Evolutionary conservation across 35 echinoderm and acorn worm genomes (phyloP), one percentile per base, ranked within the genome.

Genomic region (Strongylocentrotus purpuratus): DNA sequence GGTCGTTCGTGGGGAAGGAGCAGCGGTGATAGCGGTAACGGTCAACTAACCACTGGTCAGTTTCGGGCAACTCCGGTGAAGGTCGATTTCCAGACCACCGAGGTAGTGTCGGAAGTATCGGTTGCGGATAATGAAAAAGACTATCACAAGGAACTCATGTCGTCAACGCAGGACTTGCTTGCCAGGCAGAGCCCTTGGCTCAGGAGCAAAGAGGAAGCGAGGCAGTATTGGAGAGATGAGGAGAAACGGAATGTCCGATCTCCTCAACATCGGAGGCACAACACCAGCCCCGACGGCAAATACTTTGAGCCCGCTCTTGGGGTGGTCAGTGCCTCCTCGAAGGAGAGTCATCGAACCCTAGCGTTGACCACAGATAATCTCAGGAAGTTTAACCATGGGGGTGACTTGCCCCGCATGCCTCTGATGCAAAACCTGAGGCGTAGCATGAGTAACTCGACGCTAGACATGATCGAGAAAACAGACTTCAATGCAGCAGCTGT

Each of bases 371-470:
- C 96, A 65, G 97, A 98, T 94, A 97, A 99, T 88, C 61, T 98
- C 91, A 96, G 94, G 61, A 85, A 95, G 52, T 96, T 98, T 94
- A 94, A 95, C 70, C 95, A 95, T 32, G 87, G 87, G 87, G 92
- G 47, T 95, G 97, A 97, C 70, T 47, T 90, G 12, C 88, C 52
- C 2, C 85, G 95, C 92, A 87, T 95, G 94, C 86, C 94, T 60
- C 92, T 95, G 60, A 91, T 65, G 20, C 94, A 96, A 85, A 94
- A 91, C 12, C 46, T 98, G 25, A 88, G 97, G 45, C 94, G 97
- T 32, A 99, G 98, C 94, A 95, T 95, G 86, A 99, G 98, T 94
- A 99, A 99, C 88, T 98, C 97, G 20, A 98, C 98, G 8, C 94
- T 99, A 89, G 96, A 99, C 58, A 97, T 48, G 46, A 86, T 87